Conservation (phyloP, 2,888 invertebrate genomes). For the Anodontia alba region DNA sequence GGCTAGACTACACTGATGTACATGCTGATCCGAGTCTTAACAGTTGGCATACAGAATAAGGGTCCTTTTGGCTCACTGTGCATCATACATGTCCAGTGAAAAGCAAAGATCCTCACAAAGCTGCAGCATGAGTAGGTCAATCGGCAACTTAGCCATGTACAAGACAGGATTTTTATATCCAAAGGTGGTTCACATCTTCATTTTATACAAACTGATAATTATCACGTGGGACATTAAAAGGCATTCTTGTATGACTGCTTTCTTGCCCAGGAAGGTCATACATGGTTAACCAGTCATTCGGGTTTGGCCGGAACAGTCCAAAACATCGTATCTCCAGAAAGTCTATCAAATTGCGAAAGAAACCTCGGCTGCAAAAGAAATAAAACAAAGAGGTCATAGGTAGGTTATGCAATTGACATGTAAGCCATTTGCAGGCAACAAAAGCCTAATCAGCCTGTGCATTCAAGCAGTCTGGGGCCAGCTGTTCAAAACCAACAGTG, state of each 20-base stretch:
- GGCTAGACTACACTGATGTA: too few species aligned
- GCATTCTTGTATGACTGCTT: slow-evolving; percentile 49
- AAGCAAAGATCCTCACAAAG: too few species aligned
- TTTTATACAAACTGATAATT: slow-evolving; percentile 79
- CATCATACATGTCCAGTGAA: too few species aligned
- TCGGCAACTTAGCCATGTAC: too few species aligned
- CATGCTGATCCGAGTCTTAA: too few species aligned
- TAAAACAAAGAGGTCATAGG: not conserved
- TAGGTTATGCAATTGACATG: not conserved
- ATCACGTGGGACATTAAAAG: slow-evolving; percentile 70
- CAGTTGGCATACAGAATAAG: too few species aligned
- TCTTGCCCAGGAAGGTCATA: slow-evolving; percentile 78
- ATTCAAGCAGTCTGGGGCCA: not conserved
- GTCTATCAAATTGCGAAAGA: slow-evolving; percentile 92
- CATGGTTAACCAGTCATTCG: slow-evolving; percentile 90
- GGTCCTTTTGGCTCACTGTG: too few species aligned
- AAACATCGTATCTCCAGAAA: slow-evolving; percentile 92
- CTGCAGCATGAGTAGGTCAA: too few species aligned
- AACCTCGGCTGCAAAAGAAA: slow-evolving; percentile 90
- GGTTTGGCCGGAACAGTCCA: slow-evolving; percentile 90
- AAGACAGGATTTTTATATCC: too few species aligned
- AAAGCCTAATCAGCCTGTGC: too few species aligned
- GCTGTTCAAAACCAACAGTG: not conserved
- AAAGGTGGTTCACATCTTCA: too few species aligned
- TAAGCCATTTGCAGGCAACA: too few species aligned